Evolutionary conservation across 2,888 invertebrate genomes (phyloP).

Genomic region (Crepidodera aurea): DNA sequence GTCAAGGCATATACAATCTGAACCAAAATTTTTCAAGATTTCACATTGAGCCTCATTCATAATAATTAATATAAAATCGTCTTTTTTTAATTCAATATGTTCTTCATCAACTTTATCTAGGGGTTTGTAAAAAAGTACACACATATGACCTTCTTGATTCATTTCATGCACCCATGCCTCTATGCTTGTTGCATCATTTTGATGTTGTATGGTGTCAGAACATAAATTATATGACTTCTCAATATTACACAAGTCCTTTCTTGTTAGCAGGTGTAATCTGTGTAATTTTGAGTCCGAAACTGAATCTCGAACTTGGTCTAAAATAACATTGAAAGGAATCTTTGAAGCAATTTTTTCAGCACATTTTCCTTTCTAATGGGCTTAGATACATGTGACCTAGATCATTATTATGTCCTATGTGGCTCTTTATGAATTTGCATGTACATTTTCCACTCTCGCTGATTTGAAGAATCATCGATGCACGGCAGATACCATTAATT

Average conservation of each 20-base stretch:
- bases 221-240: constrained; percentile 31
- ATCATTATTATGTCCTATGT: constrained; percentile 12
- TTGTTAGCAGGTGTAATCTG: constrained; percentile 33
- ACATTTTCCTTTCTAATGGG: constrained; percentile 15
- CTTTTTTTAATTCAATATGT: constrained; percentile 35
- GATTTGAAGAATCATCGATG: neutral
- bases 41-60: constrained; percentile 46
- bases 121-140: constrained; percentile 39
- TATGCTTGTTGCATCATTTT: constrained; percentile 10
- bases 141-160: neutral
- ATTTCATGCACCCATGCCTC: constrained; percentile 30
- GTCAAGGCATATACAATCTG: constrained; percentile 47
- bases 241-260: constrained; percentile 38
- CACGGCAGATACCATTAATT: constrained; percentile 22
- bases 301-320: constrained; percentile 34
- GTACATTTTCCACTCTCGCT: neutral
- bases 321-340: constrained; percentile 30
- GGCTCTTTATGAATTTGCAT: constrained; percentile 10
- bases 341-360: constrained; percentile 31
- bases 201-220: neutral
- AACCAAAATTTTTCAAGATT: constrained; percentile 43
- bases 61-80: constrained; percentile 47
- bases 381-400: constrained; percentile 28
- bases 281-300: constrained; percentile 19
- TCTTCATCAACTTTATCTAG: constrained; percentile 22